Conservation (phyloP, 1,140 invertebrate species). For the Zaprionus lachaisei region DNA sequence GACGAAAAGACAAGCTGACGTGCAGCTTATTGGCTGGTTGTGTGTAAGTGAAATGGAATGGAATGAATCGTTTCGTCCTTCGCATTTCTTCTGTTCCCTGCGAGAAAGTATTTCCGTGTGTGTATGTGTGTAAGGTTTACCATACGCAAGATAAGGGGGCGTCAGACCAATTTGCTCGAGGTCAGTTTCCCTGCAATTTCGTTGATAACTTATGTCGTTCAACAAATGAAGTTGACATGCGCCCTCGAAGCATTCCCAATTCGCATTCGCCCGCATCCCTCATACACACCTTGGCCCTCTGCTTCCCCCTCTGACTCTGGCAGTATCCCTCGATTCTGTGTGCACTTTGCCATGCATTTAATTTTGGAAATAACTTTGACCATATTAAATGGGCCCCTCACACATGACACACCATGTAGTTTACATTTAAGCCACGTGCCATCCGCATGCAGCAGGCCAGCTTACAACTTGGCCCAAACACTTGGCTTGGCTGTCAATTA, state of each 20-base stretch:
- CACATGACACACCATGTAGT: slow-evolving; percentile 51
- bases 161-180: slow-evolving; percentile 75
- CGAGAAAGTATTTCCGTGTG: slow-evolving; percentile 3
- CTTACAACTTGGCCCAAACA: slow-evolving; percentile 50
- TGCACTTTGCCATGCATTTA: slow-evolving; percentile 61
- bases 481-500: slow-evolving; percentile 70
- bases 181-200: slow-evolving; percentile 75
- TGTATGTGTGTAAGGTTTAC: slow-evolving; percentile 53
- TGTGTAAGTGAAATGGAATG: slow-evolving; percentile 79
- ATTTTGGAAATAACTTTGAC: slow-evolving; percentile 71
- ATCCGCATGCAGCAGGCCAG: slow-evolving; percentile 10
- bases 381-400: slow-evolving; percentile 63
- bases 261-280: neutral
- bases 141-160: slow-evolving; percentile 71
- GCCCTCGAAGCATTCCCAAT: slow-evolving; percentile 34
- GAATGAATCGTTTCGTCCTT: slow-evolving; percentile 65
- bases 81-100: slow-evolving; percentile 22
- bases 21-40: slow-evolving; percentile 69
- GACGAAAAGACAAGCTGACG: slow-evolving; percentile 42
- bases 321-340: slow-evolving; percentile 1
- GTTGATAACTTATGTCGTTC: slow-evolving; percentile 80
- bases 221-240: slow-evolving; percentile 81
- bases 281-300: neutral
- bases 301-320: slow-evolving; percentile 1
- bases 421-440: slow-evolving; percentile 56